Conservation (phyloP, 2,113 vertebrate species). For the Oxyruncus cristatus region DNA sequence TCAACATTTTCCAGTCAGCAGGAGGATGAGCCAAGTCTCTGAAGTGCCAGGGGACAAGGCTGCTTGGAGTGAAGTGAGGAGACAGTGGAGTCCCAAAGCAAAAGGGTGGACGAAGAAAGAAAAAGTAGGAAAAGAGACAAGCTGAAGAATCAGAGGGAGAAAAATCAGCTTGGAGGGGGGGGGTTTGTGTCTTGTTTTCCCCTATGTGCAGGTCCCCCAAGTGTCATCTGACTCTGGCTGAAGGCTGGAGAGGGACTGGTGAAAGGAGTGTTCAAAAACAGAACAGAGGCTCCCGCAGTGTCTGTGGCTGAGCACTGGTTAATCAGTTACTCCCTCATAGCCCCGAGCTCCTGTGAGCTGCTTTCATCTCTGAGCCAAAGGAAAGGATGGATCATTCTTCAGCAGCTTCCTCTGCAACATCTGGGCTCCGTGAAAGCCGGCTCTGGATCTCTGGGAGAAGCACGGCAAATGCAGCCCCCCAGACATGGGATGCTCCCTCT, state of each 20-base stretch:
- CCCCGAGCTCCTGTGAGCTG: neutral
- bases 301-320: neutral
- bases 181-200: neutral
- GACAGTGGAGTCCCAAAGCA: neutral
- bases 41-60: neutral
- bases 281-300: fast-evolving
- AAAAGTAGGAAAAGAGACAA: neutral
- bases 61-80: neutral
- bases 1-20: neutral
- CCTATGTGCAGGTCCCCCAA: fast-evolving
- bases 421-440: neutral
- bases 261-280: neutral
- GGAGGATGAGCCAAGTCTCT: neutral
- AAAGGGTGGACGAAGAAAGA: neutral
- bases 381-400: slow-evolving; percentile 33
- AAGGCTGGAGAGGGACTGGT: neutral
- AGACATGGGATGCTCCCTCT: fast-evolving
- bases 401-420: slow-evolving; percentile 54
- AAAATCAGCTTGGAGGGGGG: neutral
- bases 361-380: slow-evolving; percentile 40
- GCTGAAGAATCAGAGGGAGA: neutral
- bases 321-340: slow-evolving; percentile 31
- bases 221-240: neutral
- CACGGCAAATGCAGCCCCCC: fast-evolving
- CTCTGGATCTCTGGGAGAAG: neutral